These are phyloP conservation scores for Scaptodrosophila latifasciaeformis DNA, from an alignment of 2,888 invertebrate genomes.

Conservation along the genomic window DNA sequence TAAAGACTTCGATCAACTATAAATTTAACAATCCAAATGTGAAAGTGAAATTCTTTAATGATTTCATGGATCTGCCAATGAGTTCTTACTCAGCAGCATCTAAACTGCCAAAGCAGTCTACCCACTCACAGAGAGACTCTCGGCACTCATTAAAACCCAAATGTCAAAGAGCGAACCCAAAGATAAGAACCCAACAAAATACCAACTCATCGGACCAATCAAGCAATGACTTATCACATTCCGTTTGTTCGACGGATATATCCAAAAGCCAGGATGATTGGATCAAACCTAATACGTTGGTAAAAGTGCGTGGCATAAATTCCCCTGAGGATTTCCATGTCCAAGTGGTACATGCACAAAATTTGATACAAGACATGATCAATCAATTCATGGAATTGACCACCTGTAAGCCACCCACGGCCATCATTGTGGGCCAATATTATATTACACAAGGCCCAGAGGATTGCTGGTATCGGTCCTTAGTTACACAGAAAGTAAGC, in stretches of 20 bases:
- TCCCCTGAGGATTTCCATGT: slow-evolving; percentile 80
- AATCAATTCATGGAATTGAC: neutral
- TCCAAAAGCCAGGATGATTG: slow-evolving; percentile 14
- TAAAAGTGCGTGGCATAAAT: slow-evolving; percentile 77
- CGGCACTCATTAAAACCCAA: too few relatives aligned
- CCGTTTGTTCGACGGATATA: too few relatives aligned
- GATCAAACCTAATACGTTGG: slow-evolving; percentile 36
- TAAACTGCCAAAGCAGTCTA: too few relatives aligned
- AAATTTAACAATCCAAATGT: slow-evolving; percentile 54
- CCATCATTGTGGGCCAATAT: slow-evolving; percentile 76
- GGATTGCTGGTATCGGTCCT: slow-evolving; percentile 80
- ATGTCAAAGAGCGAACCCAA: too few relatives aligned
- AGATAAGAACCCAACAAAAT: too few relatives aligned
- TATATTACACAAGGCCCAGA: slow-evolving; percentile 78
- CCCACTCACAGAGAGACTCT: too few relatives aligned
- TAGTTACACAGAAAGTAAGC: slow-evolving; percentile 68
- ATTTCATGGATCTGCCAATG: neutral
- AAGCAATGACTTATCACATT: too few relatives aligned
- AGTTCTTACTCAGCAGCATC: neutral
- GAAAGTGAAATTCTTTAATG: slow-evolving; percentile 24
- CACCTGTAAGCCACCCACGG: neutral
- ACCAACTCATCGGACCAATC: too few relatives aligned
- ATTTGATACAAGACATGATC: neutral
- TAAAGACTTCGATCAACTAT: slow-evolving; percentile 19
- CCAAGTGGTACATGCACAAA: slow-evolving; percentile 16